phyloP scores from a whole-genome alignment of 1,140 invertebrate genomes.

The Bombus ignitus region DNA sequence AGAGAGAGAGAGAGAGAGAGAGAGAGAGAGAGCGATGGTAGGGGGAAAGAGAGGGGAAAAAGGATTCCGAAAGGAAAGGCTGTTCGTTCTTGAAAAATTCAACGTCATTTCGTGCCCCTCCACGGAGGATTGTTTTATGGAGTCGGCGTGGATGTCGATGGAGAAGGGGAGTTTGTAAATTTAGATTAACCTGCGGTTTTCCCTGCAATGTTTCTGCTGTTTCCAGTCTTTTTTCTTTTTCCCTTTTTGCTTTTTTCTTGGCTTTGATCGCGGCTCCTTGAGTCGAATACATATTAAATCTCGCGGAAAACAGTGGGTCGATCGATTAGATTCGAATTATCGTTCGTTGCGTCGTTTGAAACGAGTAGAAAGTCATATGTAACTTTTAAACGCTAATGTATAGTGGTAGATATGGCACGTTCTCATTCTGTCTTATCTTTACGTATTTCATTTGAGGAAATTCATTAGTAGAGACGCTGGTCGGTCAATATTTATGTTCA shows the following conservation, averaged over 20 bases:
- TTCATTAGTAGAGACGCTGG: too few species aligned
- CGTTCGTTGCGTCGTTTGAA: too few species aligned
- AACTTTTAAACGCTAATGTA: too few species aligned
- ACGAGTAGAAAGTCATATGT: too few species aligned
- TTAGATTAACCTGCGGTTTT: constrained; percentile 13
- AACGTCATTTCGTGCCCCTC: constrained; percentile 36
- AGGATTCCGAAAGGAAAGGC: constrained; percentile 26
- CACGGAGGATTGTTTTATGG: constrained; percentile 14
- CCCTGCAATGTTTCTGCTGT: neutral
- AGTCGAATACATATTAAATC: neutral
- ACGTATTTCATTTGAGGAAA: too few species aligned
- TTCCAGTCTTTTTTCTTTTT: neutral
- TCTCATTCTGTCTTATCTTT: too few species aligned
- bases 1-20: too few species aligned
- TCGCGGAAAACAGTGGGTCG: neutral
- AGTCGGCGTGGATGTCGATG: neutral
- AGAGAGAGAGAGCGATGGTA: neutral
- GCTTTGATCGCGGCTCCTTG: neutral
- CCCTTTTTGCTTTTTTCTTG: too few species aligned
- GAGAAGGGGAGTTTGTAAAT: neutral
- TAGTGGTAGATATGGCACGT: too few species aligned
- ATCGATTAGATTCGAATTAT: too few species aligned
- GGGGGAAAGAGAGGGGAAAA: neutral
- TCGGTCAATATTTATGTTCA: too few species aligned
- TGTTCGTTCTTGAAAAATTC: constrained; percentile 53